Conservation (phyloP, 2,888 invertebrate species). For the Monoplex corrugatus region DNA sequence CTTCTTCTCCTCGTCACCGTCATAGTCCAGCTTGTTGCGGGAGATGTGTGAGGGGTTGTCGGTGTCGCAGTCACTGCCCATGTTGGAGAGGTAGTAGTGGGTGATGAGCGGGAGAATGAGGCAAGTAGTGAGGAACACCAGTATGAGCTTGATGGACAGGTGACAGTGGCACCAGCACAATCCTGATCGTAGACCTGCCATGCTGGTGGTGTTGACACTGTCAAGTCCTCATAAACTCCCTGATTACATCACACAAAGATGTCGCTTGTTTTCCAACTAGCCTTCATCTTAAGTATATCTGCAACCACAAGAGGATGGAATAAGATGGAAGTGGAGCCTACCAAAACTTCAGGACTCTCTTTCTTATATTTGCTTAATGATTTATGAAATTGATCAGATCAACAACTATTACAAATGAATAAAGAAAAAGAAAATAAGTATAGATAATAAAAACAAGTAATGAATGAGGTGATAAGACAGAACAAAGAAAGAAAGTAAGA, state of each 20-base stretch:
- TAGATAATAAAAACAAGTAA: too few relatives aligned
- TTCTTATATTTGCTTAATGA: too few relatives aligned
- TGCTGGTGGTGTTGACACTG: not conserved
- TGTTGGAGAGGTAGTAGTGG: constrained; percentile 93
- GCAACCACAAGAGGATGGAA: not conserved
- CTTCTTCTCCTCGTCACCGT: constrained; percentile 56
- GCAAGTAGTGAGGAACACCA: constrained; percentile 86
- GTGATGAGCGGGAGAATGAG: constrained; percentile 89
- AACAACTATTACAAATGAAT: too few relatives aligned
- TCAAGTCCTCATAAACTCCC: not conserved
- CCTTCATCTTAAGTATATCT: not conserved
- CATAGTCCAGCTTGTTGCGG: constrained; percentile 68
- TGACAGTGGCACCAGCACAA: constrained; percentile 34
- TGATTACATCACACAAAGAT: not conserved
- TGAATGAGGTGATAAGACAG: too few relatives aligned
- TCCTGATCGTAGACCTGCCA: not conserved
- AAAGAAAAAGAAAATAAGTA: too few relatives aligned
- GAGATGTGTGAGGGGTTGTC: constrained; percentile 50
- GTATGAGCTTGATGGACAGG: constrained; percentile 52
- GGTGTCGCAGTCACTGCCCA: constrained; percentile 80
- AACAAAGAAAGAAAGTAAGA: too few relatives aligned
- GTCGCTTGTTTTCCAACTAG: not conserved
- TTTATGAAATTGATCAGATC: too few relatives aligned
- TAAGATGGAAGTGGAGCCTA: too few relatives aligned
- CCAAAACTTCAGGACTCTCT: too few relatives aligned